These are phyloP conservation scores for Temnothorax unifasciatus DNA, from an alignment of 2,888 invertebrate genomes.

Conservation along the genomic window DNA sequence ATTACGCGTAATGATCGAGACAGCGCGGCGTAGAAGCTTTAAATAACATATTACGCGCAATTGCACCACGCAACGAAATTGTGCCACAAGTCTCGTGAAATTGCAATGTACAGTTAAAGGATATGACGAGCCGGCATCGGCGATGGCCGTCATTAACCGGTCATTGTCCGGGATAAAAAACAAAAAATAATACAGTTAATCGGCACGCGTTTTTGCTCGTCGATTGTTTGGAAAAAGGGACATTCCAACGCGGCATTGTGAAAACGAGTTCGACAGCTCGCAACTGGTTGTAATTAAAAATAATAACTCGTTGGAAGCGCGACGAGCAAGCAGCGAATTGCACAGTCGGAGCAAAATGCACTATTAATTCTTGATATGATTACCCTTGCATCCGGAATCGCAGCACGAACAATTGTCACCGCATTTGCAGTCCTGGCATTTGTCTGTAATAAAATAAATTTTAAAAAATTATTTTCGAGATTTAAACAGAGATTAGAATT, in stretches of 20 bases:
- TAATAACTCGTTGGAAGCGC: neutral
- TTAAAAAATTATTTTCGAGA: neutral
- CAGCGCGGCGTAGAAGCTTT: neutral
- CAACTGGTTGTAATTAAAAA: conserved; percentile 13
- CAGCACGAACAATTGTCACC: conserved; percentile 83
- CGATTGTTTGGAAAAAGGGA: neutral
- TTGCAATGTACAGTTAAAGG: neutral
- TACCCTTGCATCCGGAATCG: conserved; percentile 78
- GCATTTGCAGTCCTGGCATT: conserved; percentile 83
- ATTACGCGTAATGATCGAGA: neutral
- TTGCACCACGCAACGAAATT: neutral
- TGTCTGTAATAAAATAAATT: conserved; percentile 77
- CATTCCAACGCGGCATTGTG: neutral
- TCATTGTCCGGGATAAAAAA: conserved; percentile 62
- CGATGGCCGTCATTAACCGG: conserved; percentile 58
- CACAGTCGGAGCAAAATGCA: neutral
- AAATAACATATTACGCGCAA: neutral
- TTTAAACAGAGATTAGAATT: conserved; percentile 8
- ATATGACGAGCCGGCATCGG: conserved; percentile 26
- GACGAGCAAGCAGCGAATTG: neutral
- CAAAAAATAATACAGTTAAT: conserved; percentile 57
- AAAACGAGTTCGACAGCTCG: conserved; percentile 19
- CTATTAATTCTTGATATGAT: conserved; percentile 5
- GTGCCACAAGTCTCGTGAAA: neutral
- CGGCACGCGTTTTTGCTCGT: neutral